Evolutionary conservation across 2,797 vertebrate species (phyloP), one percentile per base, ranked within the genome.

Genomic region (Gila robusta): DNA sequence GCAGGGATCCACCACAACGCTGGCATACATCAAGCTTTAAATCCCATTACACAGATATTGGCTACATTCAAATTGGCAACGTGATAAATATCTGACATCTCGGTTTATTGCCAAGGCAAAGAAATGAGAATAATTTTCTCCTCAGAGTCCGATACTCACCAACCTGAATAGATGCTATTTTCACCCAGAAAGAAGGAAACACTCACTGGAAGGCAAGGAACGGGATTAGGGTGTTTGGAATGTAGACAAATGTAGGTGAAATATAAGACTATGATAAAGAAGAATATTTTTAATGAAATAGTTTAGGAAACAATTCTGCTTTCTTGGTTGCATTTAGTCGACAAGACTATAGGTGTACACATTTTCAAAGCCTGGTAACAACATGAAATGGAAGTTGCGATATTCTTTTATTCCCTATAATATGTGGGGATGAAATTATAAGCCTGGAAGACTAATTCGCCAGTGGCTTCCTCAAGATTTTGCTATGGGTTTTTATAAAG

Each of bases 11-110:
- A 74, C 88, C 81, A 82, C 85, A 89, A 90, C 44, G 26, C 86
- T 71, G 90, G 83, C 93, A 95, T 94, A 93, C 93, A 95, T 96
- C 94, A 95, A 94, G 92, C 93, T 94, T 93, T 95, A 94, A 95
- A 95, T 94, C 89, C 79, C 92, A 95, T 95, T 95, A 95, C 94
- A 94, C 93, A 87, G 93, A 92, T 94, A 96, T 96, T 95, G 95
- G 94, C 94, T 94, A 93, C 92, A 94, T 94, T 95, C 93, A 95
- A 94, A 93, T 86, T 92, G 94, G 94, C 93, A 88, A 28, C 6
- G 89, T 89, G 66, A 95, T 95, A 94, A 95, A 96, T 96, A 94
- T 91, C 88, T 54, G 79, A 90, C 69, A 87, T 92, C 76, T 72
- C 67, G 78, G 72, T 84, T 87, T 88, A 89, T 88, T 82, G 87